Evolutionary conservation across 2,797 vertebrate species (phyloP).

Genomic region (Percopsis omiscomaycus): DNA sequence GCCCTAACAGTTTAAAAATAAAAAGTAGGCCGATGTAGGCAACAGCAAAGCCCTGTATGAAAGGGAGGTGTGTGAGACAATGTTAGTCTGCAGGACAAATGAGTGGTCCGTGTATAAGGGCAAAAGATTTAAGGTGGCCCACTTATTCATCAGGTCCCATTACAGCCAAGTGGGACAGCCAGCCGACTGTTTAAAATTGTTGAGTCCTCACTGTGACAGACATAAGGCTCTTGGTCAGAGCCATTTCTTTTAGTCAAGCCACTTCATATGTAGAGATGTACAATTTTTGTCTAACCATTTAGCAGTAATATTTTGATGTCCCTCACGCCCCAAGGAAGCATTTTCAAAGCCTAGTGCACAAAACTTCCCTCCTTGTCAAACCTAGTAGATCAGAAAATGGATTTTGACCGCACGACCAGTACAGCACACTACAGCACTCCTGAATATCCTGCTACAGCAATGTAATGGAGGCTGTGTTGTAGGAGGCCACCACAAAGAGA

Average conservation of each 20-base stretch:
- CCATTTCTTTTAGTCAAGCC: not conserved
- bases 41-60: not conserved
- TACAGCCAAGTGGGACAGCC: not conserved
- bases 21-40: not conserved
- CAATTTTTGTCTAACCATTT: slow-evolving; percentile 13
- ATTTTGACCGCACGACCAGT: slow-evolving; percentile 20
- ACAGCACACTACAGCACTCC: slow-evolving; percentile 13
- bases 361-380: not conserved
- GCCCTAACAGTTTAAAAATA: slow-evolving; percentile 19
- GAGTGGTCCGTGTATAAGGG: not conserved
- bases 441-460: slow-evolving; percentile 3
- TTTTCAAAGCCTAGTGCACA: slow-evolving; percentile 4
- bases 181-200: not conserved
- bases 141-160: not conserved
- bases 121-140: not conserved
- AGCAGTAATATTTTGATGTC: slow-evolving; percentile 19
- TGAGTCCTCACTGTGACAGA: not conserved
- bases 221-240: not conserved
- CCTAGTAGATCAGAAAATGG: slow-evolving; percentile 18
- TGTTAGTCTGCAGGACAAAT: not conserved
- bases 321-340: slow-evolving; percentile 18
- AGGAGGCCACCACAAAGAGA: slow-evolving; percentile 18
- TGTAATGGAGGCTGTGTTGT: slow-evolving; percentile 26
- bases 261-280: not conserved
- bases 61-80: too few species aligned